A percentile compares a stretch with the other conserved stretches of the same genome.
phyloP scores from a whole-genome alignment of 2,113 vertebrate species.

The Eclectus roratus region DNA sequence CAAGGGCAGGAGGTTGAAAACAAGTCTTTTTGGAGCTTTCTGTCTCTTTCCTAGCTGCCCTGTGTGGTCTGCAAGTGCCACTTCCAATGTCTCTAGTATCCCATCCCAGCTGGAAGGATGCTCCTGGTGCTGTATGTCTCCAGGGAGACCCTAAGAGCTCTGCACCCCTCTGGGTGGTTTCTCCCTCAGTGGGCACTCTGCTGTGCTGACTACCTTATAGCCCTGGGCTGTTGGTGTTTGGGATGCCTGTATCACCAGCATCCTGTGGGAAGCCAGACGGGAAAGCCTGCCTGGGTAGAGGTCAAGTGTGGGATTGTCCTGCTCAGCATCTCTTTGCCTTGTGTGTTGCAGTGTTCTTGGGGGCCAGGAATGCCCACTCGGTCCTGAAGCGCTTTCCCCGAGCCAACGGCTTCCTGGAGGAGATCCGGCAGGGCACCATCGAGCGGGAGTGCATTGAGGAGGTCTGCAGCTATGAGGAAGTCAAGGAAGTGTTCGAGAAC shows the following conservation, averaged over 20 bases:
- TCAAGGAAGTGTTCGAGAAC: slow-evolving; percentile 88
- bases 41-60: background rate
- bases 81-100: background rate
- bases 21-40: background rate
- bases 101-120: background rate
- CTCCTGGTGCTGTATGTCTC: background rate
- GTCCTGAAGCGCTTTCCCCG: slow-evolving; percentile 83
- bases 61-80: background rate
- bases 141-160: background rate
- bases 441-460: slow-evolving; percentile 87
- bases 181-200: background rate
- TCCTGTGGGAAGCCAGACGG: background rate
- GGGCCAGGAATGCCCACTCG: slow-evolving; percentile 79
- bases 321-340: slow-evolving; percentile 24
- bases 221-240: background rate
- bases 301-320: background rate
- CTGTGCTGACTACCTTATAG: background rate
- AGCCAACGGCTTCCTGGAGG: slow-evolving; percentile 86
- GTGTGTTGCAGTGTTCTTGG: slow-evolving; percentile 80
- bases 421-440: slow-evolving; percentile 83
- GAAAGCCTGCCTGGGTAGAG: background rate
- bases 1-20: background rate
- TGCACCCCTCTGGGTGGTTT: background rate
- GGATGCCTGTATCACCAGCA: background rate
- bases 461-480: slow-evolving; percentile 89